phyloP scores from a whole-genome alignment of 2,797 vertebrate species.

The Dermochelys coriacea region DNA sequence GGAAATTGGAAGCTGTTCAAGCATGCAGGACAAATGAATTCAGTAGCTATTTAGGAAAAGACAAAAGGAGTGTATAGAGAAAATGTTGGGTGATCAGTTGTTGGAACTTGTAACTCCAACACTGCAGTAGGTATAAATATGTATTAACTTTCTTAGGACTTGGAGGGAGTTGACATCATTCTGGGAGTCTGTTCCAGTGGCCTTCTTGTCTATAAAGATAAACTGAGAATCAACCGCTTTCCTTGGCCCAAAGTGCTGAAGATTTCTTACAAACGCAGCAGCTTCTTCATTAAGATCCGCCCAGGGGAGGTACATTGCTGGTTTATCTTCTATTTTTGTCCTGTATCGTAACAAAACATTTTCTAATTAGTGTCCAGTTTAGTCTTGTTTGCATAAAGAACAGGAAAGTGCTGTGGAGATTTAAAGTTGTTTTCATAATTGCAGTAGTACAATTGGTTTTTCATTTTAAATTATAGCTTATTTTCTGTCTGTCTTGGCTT shows the following conservation, averaged over 20 bases:
- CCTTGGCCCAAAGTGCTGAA: constrained; percentile 98
- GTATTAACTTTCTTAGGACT: constrained; percentile 84
- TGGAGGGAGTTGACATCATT: constrained; percentile 93
- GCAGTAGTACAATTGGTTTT: neutral
- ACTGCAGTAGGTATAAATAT: neutral
- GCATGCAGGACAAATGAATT: neutral
- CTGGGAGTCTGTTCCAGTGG: constrained; percentile 95
- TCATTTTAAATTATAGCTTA: fast-evolving
- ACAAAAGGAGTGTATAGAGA: neutral
- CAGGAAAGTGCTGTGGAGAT: neutral
- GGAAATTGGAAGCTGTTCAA: neutral
- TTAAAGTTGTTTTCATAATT: neutral
- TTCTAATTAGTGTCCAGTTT: neutral
- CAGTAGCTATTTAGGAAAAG: neutral
- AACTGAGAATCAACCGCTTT: constrained; percentile 95
- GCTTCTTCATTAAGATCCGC: constrained; percentile 96
- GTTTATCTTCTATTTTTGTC: neutral
- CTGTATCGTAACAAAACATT: neutral
- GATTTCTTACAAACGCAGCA: constrained; percentile 97
- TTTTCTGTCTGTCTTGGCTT: neutral
- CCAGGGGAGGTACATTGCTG: constrained; percentile 87
- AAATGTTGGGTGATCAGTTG: neutral
- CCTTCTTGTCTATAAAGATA: constrained; percentile 96
- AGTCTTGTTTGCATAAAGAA: neutral
- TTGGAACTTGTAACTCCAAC: neutral